Evolutionary conservation across 2,888 invertebrate genomes (phyloP), one percentile per base, ranked within the genome.

Genomic region (Uloborus plumipes): DNA sequence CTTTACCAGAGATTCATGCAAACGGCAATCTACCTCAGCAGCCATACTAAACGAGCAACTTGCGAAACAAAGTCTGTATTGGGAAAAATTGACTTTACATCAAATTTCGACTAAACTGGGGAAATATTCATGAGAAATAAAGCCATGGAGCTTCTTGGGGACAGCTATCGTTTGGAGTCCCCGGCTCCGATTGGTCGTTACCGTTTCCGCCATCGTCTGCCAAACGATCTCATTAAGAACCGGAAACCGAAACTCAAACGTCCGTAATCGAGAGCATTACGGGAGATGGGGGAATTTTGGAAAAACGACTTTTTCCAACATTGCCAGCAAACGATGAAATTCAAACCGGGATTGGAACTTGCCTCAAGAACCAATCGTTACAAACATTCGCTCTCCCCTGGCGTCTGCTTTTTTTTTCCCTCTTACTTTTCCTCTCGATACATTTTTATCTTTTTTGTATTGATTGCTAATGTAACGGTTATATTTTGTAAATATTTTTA

Each of bases 211-310:
- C 64, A 81, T 75, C 65, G 74, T 55, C 64, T 74, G 64, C 74
- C 80, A 81, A 81, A 81, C 80, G 80, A 81, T 81, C 80, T 81
- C 80, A 81, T 81, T 81, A 81, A 74, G 80, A 64, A 74, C 80
- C 80, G 80, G 80, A 81, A 81, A 81, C 80, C 80, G 80, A 81
- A 81, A 81, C 80, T 81, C 69, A 74, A 69, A 64, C 74, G 59
- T 66, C 73, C 62, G 67, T 69, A 80, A 73, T 69, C 73, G 79
- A 39, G 53, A 47, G 70, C 70, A 71, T 78, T 78, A 71, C 58
- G 18, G 65, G 15, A 70, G 64, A 65, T 31, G 70, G 47, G 49
- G 16, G 49, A 66, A 62, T 80, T 61, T 66, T 69, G 53, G 66
- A 69, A 62, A 69, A 76, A 76, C 69, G 76, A 69, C 76, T 69